Percentiles rank a stretch among this genome's conserved stretches.
phyloP scores from a whole-genome alignment of 2,797 vertebrate species.

The Pachyuromys duprasi region DNA sequence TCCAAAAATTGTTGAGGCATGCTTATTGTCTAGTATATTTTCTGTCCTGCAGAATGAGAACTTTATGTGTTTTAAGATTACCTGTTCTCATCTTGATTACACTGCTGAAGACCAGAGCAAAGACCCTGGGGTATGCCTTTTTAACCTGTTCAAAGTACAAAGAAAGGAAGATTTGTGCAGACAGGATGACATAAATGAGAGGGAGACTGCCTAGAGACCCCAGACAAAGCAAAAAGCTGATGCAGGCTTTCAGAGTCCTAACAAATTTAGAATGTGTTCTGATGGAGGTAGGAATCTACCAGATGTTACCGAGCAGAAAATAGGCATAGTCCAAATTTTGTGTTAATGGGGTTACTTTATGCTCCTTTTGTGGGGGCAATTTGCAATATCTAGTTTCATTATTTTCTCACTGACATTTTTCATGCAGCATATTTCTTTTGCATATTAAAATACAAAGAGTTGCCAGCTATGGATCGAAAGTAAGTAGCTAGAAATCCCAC shows the following conservation, averaged over 20 bases:
- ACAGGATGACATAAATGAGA: background rate
- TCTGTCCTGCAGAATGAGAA: background rate
- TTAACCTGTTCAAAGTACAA: background rate
- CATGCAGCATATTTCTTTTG: slow-evolving; percentile 21
- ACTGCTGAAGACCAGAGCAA: background rate
- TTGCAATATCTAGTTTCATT: slow-evolving; percentile 26
- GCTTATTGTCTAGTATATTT: background rate
- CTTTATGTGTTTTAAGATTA: slow-evolving; percentile 15
- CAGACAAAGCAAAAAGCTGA: background rate
- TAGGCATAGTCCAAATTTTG: background rate
- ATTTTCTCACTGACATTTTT: slow-evolving; percentile 34
- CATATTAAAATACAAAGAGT: background rate
- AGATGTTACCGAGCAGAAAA: background rate
- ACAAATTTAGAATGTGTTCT: slow-evolving; percentile 9
- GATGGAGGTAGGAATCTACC: background rate
- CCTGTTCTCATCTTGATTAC: background rate
- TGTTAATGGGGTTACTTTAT: background rate
- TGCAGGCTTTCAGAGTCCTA: background rate
- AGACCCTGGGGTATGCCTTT: background rate
- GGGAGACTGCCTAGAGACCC: background rate
- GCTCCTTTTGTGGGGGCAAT: background rate
- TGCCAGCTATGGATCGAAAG: background rate
- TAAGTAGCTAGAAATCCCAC: slow-evolving; percentile 42
- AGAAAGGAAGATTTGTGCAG: background rate
- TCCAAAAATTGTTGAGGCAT: background rate